Conservation (phyloP, 2,113 vertebrate species). For the Sula dactylatra region DNA sequence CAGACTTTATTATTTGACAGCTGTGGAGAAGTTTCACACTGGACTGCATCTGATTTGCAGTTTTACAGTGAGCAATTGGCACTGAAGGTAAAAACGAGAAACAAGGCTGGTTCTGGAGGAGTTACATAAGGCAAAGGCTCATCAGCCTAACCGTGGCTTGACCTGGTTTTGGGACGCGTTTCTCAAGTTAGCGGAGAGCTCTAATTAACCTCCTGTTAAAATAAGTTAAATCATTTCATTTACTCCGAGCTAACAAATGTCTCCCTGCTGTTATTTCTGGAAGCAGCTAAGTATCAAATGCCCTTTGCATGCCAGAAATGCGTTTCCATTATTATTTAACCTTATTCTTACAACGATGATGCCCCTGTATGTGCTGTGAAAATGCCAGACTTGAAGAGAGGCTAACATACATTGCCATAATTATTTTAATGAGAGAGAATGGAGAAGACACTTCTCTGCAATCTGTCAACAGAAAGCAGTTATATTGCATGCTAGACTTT, state of each 20-base stretch:
- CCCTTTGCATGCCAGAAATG: slow-evolving; percentile 33
- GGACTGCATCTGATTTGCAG: slow-evolving; percentile 72
- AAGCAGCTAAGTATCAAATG: slow-evolving; percentile 45
- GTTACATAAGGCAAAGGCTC: slow-evolving; percentile 32
- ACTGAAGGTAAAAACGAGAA: slow-evolving; percentile 27
- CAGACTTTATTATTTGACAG: slow-evolving; percentile 63
- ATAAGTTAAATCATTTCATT: slow-evolving; percentile 43
- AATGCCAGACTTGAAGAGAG: slow-evolving; percentile 44
- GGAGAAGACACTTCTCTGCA: slow-evolving; percentile 39
- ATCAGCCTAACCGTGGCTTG: slow-evolving; percentile 5
- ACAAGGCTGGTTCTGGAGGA: slow-evolving; percentile 28
- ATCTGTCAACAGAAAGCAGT: slow-evolving; percentile 52
- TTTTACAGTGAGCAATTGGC: slow-evolving; percentile 62
- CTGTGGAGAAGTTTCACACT: slow-evolving; percentile 60
- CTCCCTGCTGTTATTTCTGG: slow-evolving; percentile 62
- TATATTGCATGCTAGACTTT: background rate
- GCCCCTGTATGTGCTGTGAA: background rate
- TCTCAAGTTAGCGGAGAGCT: slow-evolving; percentile 41
- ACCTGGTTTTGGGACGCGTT: slow-evolving; percentile 51
- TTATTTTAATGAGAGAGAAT: slow-evolving; percentile 64
- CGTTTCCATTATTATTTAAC: slow-evolving; percentile 48
- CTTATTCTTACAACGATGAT: background rate
- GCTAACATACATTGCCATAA: slow-evolving; percentile 56
- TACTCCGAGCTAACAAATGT: slow-evolving; percentile 20
- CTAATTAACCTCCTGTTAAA: slow-evolving; percentile 67